phyloP scores from a whole-genome alignment of 2,113 vertebrate species.

The Megaceryle maxima region DNA sequence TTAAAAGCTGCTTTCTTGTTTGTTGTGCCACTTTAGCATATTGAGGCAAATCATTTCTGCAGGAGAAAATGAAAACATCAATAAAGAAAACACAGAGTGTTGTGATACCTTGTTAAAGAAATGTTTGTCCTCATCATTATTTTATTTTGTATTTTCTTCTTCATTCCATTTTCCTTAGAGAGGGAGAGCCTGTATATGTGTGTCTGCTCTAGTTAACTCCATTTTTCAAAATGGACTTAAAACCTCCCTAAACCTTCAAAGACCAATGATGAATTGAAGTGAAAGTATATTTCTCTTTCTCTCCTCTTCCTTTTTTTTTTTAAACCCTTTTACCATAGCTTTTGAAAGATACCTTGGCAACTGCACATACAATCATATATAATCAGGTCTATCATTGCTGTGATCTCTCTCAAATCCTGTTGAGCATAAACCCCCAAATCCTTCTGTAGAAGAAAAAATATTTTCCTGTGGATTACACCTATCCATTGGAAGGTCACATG shows the following conservation, averaged over 20 bases:
- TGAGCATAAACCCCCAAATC: background rate
- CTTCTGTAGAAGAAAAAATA: background rate
- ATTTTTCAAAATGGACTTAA: background rate
- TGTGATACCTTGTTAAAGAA: background rate
- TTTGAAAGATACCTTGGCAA: background rate
- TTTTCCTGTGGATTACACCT: background rate
- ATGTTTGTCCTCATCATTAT: background rate
- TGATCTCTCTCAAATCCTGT: background rate
- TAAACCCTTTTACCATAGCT: background rate
- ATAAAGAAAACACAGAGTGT: background rate
- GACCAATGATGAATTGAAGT: background rate
- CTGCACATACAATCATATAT: background rate
- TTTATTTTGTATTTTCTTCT: background rate
- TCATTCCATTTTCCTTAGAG: background rate
- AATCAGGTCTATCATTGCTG: background rate
- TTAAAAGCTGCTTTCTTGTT: conserved; percentile 17
- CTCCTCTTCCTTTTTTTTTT: background rate
- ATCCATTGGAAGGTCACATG: background rate
- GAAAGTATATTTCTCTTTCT: background rate
- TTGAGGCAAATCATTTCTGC: background rate
- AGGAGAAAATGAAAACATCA: conserved; percentile 14
- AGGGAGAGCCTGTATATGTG: background rate
- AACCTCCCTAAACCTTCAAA: background rate
- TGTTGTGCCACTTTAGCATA: background rate
- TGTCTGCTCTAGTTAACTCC: background rate